Conservation (phyloP, 2,113 vertebrate species). For the Tachysurus fulvidraco region DNA sequence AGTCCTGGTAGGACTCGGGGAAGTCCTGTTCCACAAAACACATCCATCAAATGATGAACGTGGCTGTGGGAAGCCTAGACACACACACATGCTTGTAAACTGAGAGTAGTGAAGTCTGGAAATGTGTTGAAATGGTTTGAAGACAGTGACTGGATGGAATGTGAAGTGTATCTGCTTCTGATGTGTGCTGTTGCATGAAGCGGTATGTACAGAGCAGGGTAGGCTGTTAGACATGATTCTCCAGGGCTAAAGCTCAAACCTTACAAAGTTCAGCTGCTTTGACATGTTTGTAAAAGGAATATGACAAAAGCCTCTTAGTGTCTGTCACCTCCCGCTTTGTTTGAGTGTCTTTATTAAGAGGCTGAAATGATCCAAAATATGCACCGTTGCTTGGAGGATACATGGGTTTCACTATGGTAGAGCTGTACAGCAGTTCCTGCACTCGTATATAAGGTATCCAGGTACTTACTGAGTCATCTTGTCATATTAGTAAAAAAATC, state of each 20-base stretch:
- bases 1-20: conserved; percentile 34
- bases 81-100: conserved; percentile 50
- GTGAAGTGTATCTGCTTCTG: conserved; percentile 54
- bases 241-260: neutral
- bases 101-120: conserved; percentile 55
- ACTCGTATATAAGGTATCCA: neutral
- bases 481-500: neutral
- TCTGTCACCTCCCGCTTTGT: conserved; percentile 3
- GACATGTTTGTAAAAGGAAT: conserved; percentile 8
- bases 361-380: neutral
- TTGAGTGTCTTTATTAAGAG: conserved; percentile 10
- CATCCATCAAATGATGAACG: conserved; percentile 56
- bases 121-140: conserved; percentile 45
- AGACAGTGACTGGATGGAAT: conserved; percentile 66
- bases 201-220: neutral
- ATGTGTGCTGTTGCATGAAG: conserved; percentile 8
- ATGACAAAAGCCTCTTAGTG: neutral
- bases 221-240: conserved; percentile 37
- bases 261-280: neutral
- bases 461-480: neutral
- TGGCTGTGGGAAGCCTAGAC: conserved; percentile 13
- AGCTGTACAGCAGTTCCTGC: neutral
- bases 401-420: neutral
- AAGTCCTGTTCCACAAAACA: conserved; percentile 59
- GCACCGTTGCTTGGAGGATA: neutral